Percentiles rank a stretch among this genome's conserved stretches.
These are phyloP conservation scores for Chaetura pelagica DNA, from an alignment of 2,113 vertebrate species.

Conservation along the genomic window DNA sequence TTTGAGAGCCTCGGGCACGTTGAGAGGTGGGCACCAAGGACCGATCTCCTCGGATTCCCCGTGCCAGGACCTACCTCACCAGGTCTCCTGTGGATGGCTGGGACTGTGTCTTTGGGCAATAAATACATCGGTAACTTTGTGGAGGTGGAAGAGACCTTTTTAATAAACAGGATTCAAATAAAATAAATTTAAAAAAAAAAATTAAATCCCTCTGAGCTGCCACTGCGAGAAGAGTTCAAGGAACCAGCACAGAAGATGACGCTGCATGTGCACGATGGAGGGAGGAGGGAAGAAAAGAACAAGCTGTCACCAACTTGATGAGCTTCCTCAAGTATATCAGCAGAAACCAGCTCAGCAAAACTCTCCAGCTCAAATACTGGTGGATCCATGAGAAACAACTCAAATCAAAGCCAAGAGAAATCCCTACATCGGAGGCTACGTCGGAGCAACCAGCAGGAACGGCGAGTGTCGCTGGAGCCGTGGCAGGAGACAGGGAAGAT, in stretches of 20 bases:
- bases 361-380: slow-evolving; percentile 79
- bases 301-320: slow-evolving; percentile 75
- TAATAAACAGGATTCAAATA: slow-evolving; percentile 75
- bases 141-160: slow-evolving; percentile 77
- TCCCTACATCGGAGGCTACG: slow-evolving; percentile 73
- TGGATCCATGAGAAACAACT: slow-evolving; percentile 78
- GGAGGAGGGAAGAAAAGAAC: slow-evolving; percentile 75
- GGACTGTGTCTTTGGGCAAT: slow-evolving; percentile 27
- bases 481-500: neutral
- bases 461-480: slow-evolving; percentile 56
- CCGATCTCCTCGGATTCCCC: neutral
- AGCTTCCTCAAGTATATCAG: slow-evolving; percentile 78
- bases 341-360: slow-evolving; percentile 84
- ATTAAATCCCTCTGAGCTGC: slow-evolving; percentile 64
- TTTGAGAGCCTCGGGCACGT: neutral
- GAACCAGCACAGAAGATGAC: slow-evolving; percentile 71
- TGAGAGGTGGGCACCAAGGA: neutral
- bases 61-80: neutral
- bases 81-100: neutral
- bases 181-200: slow-evolving; percentile 35
- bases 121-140: slow-evolving; percentile 67
- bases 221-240: slow-evolving; percentile 71
- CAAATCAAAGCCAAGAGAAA: slow-evolving; percentile 66
- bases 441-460: slow-evolving; percentile 68
- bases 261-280: slow-evolving; percentile 67